These are phyloP conservation scores for Paramormyrops hopkinsi DNA, from an alignment of 2,797 vertebrate genomes.

Conservation along the genomic window DNA sequence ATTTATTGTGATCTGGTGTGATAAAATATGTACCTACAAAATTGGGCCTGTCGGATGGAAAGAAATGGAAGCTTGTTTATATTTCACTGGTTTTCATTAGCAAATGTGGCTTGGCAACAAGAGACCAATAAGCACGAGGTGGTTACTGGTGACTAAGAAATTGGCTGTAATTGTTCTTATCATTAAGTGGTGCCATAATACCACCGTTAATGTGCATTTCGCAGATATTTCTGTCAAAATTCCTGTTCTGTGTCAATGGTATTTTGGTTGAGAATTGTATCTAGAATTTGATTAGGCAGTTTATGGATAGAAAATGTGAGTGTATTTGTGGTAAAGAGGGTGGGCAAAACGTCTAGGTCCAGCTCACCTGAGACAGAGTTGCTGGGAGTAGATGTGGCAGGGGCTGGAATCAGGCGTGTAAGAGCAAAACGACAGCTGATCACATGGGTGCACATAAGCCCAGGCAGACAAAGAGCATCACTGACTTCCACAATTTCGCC, in stretches of 20 bases:
- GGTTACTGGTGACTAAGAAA: neutral
- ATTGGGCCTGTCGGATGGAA: neutral
- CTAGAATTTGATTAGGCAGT: neutral
- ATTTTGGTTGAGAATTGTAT: neutral
- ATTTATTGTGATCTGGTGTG: neutral
- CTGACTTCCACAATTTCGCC: neutral
- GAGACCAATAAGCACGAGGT: neutral
- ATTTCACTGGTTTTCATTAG: neutral
- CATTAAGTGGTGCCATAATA: neutral
- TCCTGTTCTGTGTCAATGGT: neutral
- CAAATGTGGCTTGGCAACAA: neutral
- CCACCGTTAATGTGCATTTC: neutral
- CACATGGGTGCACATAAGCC: neutral
- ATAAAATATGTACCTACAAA: neutral
- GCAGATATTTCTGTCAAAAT: neutral
- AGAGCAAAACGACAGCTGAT: neutral
- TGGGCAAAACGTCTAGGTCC: neutral
- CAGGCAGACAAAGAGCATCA: neutral
- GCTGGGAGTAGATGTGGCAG: neutral
- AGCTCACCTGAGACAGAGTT: constrained; percentile 14
- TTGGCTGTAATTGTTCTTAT: neutral
- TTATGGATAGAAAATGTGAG: neutral
- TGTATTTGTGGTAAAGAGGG: neutral
- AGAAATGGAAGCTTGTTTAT: neutral
- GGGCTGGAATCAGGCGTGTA: constrained; percentile 39